These are phyloP conservation scores for Apodemia zela DNA, from an alignment of 2,888 invertebrate species.

Conservation along the genomic window DNA sequence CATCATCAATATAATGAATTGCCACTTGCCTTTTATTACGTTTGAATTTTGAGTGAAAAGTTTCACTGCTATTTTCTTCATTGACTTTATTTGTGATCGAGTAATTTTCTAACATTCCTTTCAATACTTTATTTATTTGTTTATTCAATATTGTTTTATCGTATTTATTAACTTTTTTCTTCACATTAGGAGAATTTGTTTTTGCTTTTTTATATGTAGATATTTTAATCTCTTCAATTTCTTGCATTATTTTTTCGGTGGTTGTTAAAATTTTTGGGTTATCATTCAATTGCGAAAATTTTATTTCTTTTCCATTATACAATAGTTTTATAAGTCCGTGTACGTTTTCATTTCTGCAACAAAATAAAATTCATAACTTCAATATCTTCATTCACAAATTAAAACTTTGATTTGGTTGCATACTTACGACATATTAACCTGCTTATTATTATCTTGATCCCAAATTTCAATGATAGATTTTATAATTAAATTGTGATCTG, in stretches of 20 bases:
- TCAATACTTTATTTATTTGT: conserved; percentile 28
- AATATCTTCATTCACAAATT: neutral
- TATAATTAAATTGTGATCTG: conserved; percentile 49
- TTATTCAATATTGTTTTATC: conserved; percentile 24
- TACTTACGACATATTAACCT: conserved; percentile 44
- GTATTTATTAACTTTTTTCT: conserved; percentile 10
- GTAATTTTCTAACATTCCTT: conserved; percentile 28
- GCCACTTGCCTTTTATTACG: conserved; percentile 57
- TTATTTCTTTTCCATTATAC: conserved; percentile 55
- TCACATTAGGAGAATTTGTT: neutral
- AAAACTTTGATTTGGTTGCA: neutral
- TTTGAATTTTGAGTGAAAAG: conserved; percentile 32
- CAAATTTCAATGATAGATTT: conserved; percentile 57
- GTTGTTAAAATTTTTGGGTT: conserved; percentile 24
- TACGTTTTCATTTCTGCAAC: conserved; percentile 49
- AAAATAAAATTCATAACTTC: conserved; percentile 16
- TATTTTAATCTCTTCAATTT: conserved; percentile 17
- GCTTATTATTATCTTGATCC: conserved; percentile 31
- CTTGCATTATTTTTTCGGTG: conserved; percentile 20
- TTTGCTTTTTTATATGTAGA: neutral
- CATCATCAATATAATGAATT: conserved; percentile 42
- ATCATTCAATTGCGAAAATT: conserved; percentile 37
- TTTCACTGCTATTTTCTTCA: conserved; percentile 22
- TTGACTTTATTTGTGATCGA: conserved; percentile 18
- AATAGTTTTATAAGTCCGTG: conserved; percentile 53